These are phyloP conservation scores for Cirrhinus molitorella DNA, from an alignment of 2,797 vertebrate species.

Conservation along the genomic window DNA sequence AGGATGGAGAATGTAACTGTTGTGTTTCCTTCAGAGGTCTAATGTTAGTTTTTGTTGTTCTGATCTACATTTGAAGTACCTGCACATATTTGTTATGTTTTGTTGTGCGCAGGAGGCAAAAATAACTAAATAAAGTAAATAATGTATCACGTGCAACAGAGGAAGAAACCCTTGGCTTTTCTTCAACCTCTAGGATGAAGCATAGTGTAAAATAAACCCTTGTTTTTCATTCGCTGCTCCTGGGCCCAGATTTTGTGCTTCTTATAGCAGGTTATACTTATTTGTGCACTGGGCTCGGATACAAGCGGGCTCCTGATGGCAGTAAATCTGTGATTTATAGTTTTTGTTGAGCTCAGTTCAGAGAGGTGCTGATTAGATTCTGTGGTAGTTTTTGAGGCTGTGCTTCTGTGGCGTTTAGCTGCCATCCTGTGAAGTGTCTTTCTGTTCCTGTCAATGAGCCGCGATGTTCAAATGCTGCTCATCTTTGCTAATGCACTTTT, in stretches of 20 bases:
- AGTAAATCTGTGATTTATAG: constrained; percentile 13
- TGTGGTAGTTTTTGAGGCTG: constrained; percentile 14
- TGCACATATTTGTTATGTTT: neutral
- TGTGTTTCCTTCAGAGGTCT: neutral
- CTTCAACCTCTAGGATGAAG: neutral
- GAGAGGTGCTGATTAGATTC: constrained; percentile 19
- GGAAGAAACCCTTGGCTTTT: neutral
- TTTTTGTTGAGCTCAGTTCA: constrained; percentile 18
- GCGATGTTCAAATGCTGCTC: neutral
- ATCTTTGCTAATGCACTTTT: neutral
- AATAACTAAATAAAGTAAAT: neutral
- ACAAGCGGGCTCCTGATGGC: neutral
- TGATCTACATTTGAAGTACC: neutral
- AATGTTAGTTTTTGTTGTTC: neutral
- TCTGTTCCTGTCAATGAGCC: constrained; percentile 18
- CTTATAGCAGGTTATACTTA: constrained; percentile 19
- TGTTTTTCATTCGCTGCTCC: neutral
- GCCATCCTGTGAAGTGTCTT: constrained; percentile 3
- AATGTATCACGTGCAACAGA: neutral
- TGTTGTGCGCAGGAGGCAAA: neutral
- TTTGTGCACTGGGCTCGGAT: neutral
- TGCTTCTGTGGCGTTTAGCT: constrained; percentile 1
- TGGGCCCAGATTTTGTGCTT: constrained; percentile 16
- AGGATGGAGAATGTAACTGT: neutral
- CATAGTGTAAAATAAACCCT: constrained; percentile 8